phyloP scores from a whole-genome alignment of 2,888 invertebrate species.

The Leptopilina syphax region DNA sequence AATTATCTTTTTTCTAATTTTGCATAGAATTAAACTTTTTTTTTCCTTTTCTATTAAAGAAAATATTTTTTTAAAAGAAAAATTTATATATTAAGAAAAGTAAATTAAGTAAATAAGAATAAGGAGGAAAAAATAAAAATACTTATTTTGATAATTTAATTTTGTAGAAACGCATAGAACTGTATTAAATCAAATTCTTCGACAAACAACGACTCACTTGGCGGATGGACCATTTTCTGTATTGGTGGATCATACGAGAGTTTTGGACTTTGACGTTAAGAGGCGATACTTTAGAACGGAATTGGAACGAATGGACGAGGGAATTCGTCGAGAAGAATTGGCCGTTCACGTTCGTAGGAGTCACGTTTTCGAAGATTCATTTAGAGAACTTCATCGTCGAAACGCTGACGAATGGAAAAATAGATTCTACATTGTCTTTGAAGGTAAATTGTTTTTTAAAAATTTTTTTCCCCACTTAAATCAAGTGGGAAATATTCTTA shows the following conservation, averaged over 20 bases:
- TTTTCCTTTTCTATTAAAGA: neutral
- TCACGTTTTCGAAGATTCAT: constrained; percentile 93
- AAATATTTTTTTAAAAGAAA: neutral
- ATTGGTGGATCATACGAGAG: constrained; percentile 90
- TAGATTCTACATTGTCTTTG: constrained; percentile 93
- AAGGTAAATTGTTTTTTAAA: constrained; percentile 79
- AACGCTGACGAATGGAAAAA: constrained; percentile 94
- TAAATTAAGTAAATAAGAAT: neutral
- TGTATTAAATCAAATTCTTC: constrained; percentile 91
- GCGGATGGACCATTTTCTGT: constrained; percentile 93
- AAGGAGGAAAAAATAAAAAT: too few relatives aligned
- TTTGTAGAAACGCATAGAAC: constrained; percentile 88
- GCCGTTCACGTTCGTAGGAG: constrained; percentile 91
- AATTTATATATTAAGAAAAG: constrained; percentile 1
- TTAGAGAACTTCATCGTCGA: constrained; percentile 89
- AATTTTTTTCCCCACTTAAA: neutral
- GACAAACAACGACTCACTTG: constrained; percentile 87
- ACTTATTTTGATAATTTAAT: constrained; percentile 44
- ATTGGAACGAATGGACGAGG: constrained; percentile 89
- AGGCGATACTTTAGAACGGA: constrained; percentile 92
- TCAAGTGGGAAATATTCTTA: too few relatives aligned
- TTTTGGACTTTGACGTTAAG: constrained; percentile 94
- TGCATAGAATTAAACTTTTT: neutral
- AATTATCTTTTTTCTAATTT: constrained; percentile 47
- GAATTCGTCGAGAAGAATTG: constrained; percentile 87